Percentiles rank a stretch among this genome's conserved stretches.
Conservation (phyloP, 2,113 vertebrate species). For the Alligator mississippiensis region DNA sequence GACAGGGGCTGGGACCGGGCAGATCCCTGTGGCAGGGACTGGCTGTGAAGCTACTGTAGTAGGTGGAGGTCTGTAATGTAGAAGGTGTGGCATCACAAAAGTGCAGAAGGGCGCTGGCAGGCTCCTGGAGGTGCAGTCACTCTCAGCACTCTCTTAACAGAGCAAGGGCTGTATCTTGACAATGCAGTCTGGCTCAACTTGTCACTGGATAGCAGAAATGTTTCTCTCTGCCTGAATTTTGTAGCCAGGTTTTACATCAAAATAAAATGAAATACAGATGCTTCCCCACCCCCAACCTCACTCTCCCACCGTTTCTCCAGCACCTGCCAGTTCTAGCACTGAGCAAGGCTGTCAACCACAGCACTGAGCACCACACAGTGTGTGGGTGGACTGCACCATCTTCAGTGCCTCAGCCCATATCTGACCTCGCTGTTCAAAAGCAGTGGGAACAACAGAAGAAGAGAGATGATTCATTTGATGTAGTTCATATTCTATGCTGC, state of each 20-base stretch:
- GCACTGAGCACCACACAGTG: background rate
- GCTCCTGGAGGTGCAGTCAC: background rate
- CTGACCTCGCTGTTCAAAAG: rapidly evolving
- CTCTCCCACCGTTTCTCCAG: background rate
- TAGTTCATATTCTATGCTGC: background rate
- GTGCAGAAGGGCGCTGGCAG: background rate
- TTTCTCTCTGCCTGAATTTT: background rate
- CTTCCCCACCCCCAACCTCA: too few species aligned
- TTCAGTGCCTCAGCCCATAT: background rate
- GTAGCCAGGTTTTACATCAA: background rate
- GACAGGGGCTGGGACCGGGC: background rate
- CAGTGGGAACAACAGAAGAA: rapidly evolving
- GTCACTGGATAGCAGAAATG: background rate
- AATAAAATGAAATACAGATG: rapidly evolving
- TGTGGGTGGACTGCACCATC: background rate
- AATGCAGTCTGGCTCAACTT: background rate
- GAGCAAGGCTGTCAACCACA: background rate
- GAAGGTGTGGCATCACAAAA: background rate
- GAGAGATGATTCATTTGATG: slow-evolving; percentile 11
- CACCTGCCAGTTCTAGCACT: background rate
- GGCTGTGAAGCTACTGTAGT: background rate
- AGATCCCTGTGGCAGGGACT: background rate
- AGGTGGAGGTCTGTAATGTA: background rate
- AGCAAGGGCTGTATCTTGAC: too few species aligned
- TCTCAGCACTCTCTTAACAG: background rate